Evolutionary conservation across 2,888 invertebrate species (phyloP).

Genomic region (Plutella xylostella): DNA sequence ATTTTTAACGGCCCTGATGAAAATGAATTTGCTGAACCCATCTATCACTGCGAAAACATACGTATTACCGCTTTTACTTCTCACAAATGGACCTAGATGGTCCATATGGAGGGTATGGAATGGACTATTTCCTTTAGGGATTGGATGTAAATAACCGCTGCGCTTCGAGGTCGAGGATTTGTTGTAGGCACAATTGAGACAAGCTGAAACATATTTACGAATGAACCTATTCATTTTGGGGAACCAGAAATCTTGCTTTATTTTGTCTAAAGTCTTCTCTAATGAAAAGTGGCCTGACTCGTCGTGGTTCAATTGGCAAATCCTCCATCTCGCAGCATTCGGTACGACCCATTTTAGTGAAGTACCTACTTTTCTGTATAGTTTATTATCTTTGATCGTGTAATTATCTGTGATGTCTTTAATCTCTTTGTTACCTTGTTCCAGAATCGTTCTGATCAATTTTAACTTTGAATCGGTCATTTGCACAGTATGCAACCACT

Average conservation of each 20-base stretch:
- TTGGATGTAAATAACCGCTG: conserved; percentile 11
- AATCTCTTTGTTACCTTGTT: neutral
- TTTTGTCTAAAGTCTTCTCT: conserved; percentile 14
- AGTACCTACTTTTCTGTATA: conserved; percentile 12
- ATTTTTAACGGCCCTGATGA: conserved; percentile 10
- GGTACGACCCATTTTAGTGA: conserved; percentile 22
- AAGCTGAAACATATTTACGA: conserved; percentile 17
- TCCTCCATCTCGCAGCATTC: conserved; percentile 20
- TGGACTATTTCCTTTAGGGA: conserved; percentile 9
- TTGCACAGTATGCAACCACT: conserved; percentile 19
- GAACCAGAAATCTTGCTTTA: conserved; percentile 16
- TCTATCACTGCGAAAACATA: conserved; percentile 18
- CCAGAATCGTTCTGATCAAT: conserved; percentile 1
- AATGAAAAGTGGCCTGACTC: conserved; percentile 15
- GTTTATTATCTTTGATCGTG: neutral
- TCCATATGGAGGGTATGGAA: conserved; percentile 13
- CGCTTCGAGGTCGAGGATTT: conserved; percentile 7
- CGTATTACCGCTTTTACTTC: conserved; percentile 15
- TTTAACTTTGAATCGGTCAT: conserved; percentile 6
- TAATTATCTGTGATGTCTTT: conserved; percentile 6
- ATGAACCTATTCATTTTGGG: conserved; percentile 12
- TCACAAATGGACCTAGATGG: conserved; percentile 16
- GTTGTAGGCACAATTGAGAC: conserved; percentile 18
- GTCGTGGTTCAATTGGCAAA: conserved; percentile 11
- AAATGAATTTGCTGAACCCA: conserved; percentile 14